A percentile compares a stretch with the other conserved stretches of the same genome.
phyloP scores from a whole-genome alignment of 2,113 vertebrate species.

The Barnardius zonarius region DNA sequence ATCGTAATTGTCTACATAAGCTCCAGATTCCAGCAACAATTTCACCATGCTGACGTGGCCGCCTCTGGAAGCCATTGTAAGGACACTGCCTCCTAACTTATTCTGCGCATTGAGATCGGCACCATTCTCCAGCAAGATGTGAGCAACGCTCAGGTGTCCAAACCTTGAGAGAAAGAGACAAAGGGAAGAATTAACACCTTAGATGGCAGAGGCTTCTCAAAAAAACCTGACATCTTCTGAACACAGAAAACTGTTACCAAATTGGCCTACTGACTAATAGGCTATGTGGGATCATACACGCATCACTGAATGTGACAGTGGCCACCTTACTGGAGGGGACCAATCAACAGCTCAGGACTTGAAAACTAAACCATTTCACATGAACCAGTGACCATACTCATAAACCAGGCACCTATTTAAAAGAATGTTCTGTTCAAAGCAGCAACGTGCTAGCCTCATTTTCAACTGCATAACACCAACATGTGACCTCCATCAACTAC shows the following conservation, averaged over 20 bases:
- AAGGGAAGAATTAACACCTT: background rate
- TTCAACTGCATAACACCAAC: background rate
- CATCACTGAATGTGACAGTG: background rate
- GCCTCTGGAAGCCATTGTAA: conserved; percentile 88
- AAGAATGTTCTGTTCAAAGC: background rate
- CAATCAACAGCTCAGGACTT: background rate
- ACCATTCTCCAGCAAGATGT: conserved; percentile 91
- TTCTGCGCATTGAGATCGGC: conserved; percentile 92
- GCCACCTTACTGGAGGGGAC: background rate
- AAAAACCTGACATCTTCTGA: background rate
- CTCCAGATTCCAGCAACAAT: conserved; percentile 87
- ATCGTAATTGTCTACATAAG: conserved; percentile 85
- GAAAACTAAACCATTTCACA: background rate
- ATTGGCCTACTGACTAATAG: background rate
- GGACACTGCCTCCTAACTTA: conserved; percentile 89
- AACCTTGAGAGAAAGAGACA: conserved; percentile 74
- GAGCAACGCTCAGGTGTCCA: conserved; percentile 86
- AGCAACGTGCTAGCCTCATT: background rate
- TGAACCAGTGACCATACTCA: background rate
- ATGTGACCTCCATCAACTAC: background rate
- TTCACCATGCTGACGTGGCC: conserved; percentile 88
- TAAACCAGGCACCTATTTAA: background rate
- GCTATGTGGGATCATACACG: rapidly evolving
- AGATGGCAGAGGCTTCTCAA: background rate
- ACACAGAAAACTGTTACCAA: background rate